Evolutionary conservation across 1,140 invertebrate species (phyloP), one percentile per base, ranked within the genome.

Genomic region (Pseudomyrmex cubaensis): DNA sequence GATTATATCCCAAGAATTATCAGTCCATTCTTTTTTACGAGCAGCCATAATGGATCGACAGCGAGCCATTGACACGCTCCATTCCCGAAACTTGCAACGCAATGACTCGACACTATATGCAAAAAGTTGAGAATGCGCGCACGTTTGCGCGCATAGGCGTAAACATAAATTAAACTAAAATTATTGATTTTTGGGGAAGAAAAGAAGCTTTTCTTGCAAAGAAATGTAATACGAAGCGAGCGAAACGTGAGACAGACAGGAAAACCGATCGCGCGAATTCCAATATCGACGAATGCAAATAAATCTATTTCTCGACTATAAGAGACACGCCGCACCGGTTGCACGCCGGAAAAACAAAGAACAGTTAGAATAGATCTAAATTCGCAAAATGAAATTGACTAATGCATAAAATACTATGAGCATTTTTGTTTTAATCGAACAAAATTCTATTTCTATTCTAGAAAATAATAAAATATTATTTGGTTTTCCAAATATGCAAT

Each of bases 1-100:
- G 84, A 89, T 88, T 88, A 35, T 35, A 88, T 88, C 77, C 86
- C 22, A 22, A 20, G 69, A 82, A 83, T 88, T 88, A 89, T 88
- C 87, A 78, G 77, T 62, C 69, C 73, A 35, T 87, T 83, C 56
- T 82, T 85, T 85, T 85, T 85, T 87, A 84, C 56, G 66, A 57
- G 22, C 22, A 10, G 44, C 17, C 15, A 57, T 75, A 86, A 87
- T 75, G 59, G 77, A 66, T 83, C 77, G 46, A 22, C 46, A 67
- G 35, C 59, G 85, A 67, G 77, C 84, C 63, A 74, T 85, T 52
- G 85, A 85, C 85, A 85, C 48, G 62, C 63, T 70, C 17, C n/a
- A 57, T 86, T 82, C 75, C 56, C 35, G 44, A 72, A 35, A 59
- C 69, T 69, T 15, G 20, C 61, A 57, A n/a, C 69, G 35, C 10